Base-by-base conservation (phyloP, 2,888 invertebrate genomes). In the Drosophila prolongata region DNA sequence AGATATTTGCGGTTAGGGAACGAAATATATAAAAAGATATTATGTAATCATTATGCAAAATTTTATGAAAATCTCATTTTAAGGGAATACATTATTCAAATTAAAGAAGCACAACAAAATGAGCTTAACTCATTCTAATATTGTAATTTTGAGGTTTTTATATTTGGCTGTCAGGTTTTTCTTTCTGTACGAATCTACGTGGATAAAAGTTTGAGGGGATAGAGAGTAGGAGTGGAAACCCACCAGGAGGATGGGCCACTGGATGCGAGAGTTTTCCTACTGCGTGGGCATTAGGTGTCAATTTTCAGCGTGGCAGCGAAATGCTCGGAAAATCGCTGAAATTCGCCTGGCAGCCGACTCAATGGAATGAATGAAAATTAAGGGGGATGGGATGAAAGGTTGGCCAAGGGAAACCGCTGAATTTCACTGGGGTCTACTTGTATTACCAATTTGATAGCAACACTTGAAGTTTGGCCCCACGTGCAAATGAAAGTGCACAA, bases 281-380 rank as follows among this genome's bases (percentile, higher is more conserved):
- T 73, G 56, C 60, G 71, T 85, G 86, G 83, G 74, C 67, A 61
- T 64, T 60, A 52, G 86, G 76, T 82, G 83, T 87, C 88, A 84
- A 82, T 76, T 80, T 79, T 75, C 78, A 73, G 55, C 59, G 53
- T 65, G 56, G 57, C 46, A 40, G 54, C 34, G 67, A 78, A 80
- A 71, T 78, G 60, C 54, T 42, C 61, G 74, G 60, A 66, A 78
- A 86, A 86, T 80, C 66, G 69, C 55, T 49, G 50, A 34, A 78
- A 76, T 66, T 85, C 76, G 66, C 56, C 67, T 57, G 59, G 52
- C 58, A 64, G 77, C 55, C 47, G 47, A 49, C 55, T 30, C 34
- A n/a, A 53, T 60, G 44, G 61, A 43, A 34, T 61, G 38, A 40
- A 40, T 34, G 47, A 34, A 58, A 30, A 14, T 43, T 43, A n/a